Evolutionary conservation across 2,113 vertebrate genomes (phyloP).

Genomic region (Mus musculus): GRCm39 chr13:41744501-41745000

Average conservation of each 20-base stretch:
- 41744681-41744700: background rate
- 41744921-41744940: background rate
- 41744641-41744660: background rate
- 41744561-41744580: background rate
- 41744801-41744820: too few species aligned
- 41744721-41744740: background rate
- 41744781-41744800: background rate
- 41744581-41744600: too few species aligned
- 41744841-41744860: background rate
- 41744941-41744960: background rate
- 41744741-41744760: background rate
- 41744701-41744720: too few species aligned
- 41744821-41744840: background rate
- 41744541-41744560: background rate
- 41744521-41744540: background rate
- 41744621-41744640: background rate
- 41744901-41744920: background rate
- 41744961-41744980: constrained; percentile 92
- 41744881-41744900: background rate
- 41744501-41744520: too few species aligned
- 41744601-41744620: background rate
- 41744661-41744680: background rate
- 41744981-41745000: constrained; percentile 87
- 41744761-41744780: background rate
- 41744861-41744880: background rate